phyloP scores from a whole-genome alignment of 2,888 invertebrate genomes.

The Thysanoteuthis rhombus region DNA sequence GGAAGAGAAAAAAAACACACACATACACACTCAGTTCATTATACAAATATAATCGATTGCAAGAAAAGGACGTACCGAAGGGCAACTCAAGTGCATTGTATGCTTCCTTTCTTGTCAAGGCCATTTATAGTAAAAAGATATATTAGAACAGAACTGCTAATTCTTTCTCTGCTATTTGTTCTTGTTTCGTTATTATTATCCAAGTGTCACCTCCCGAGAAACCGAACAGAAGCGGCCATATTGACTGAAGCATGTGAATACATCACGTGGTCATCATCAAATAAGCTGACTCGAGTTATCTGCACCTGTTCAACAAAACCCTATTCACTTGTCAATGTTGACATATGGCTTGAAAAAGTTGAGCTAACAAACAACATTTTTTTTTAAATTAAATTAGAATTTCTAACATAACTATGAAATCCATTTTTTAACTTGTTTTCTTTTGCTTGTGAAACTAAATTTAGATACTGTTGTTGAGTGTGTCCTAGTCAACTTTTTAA shows the following conservation, averaged over 20 bases:
- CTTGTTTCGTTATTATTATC: slow-evolving; percentile 15
- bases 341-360: background rate
- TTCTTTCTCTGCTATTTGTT: background rate
- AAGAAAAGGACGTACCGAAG: slow-evolving; percentile 45
- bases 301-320: background rate
- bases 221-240: slow-evolving; percentile 37
- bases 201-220: slow-evolving; percentile 35
- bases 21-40: background rate
- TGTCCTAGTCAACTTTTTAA: too few relatives aligned
- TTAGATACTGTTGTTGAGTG: too few relatives aligned
- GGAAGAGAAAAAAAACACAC: background rate
- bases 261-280: slow-evolving; percentile 35
- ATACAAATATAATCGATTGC: background rate
- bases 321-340: background rate
- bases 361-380: background rate
- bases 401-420: background rate
- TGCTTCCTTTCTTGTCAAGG: slow-evolving; percentile 55
- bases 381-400: background rate
- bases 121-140: slow-evolving; percentile 44
- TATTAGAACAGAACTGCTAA: background rate
- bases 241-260: slow-evolving; percentile 36
- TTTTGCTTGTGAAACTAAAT: too few relatives aligned
- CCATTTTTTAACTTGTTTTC: too few relatives aligned
- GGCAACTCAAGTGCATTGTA: slow-evolving; percentile 57
- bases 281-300: slow-evolving; percentile 12